Evolutionary conservation across 2,888 invertebrate species (phyloP).

Genomic region (Geotrupes spiniger): DNA sequence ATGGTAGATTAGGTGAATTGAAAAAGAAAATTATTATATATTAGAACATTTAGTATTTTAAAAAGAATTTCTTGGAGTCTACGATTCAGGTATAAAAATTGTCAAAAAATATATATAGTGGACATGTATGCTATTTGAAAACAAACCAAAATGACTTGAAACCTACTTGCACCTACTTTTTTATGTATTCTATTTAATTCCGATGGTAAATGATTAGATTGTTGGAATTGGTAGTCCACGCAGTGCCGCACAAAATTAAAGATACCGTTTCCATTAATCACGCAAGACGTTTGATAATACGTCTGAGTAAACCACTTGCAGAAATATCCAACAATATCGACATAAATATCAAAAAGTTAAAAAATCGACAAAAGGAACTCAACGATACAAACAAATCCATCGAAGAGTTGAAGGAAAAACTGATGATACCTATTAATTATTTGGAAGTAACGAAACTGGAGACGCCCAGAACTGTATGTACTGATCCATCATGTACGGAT

Average conservation of each 20-base stretch:
- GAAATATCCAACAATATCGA: conserved; percentile 42
- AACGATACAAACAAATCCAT: conserved; percentile 31
- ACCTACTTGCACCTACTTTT: too few species aligned
- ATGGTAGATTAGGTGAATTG: too few species aligned
- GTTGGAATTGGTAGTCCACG: conserved; percentile 7
- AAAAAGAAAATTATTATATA: too few species aligned
- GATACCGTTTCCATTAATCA: conserved; percentile 42
- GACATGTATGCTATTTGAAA: too few species aligned
- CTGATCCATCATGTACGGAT: conserved; percentile 30
- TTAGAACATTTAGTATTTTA: too few species aligned
- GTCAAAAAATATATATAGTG: too few species aligned
- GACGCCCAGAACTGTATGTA: conserved; percentile 41
- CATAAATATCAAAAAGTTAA: conserved; percentile 38
- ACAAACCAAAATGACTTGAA: too few species aligned
- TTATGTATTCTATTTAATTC: too few species aligned
- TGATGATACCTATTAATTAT: conserved; percentile 39
- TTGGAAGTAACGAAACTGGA: conserved; percentile 33
- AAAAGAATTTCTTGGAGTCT: too few species aligned
- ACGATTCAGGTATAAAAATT: too few species aligned
- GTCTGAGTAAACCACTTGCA: conserved; percentile 41
- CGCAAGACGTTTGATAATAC: conserved; percentile 40
- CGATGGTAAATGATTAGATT: too few species aligned
- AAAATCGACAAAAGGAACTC: conserved; percentile 32
- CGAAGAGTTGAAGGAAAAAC: conserved; percentile 34
- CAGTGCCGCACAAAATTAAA: conserved; percentile 37